Conservation (phyloP, 2,113 vertebrate genomes). For the Lasiurus cinereus region DNA sequence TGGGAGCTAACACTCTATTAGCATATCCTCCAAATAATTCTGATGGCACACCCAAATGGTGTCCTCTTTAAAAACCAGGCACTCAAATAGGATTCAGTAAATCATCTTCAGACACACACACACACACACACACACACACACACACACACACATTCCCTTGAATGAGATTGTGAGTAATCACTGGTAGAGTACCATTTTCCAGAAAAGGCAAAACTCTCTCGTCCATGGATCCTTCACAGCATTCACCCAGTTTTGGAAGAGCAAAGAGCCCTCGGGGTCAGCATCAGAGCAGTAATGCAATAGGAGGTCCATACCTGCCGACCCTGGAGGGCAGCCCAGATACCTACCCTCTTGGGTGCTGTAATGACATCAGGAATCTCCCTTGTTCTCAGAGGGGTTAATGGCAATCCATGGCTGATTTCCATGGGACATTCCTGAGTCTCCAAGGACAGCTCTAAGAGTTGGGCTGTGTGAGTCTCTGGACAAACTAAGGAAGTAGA, state of each 20-base stretch:
- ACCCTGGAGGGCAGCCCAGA: constrained; percentile 55
- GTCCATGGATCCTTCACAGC: constrained; percentile 74
- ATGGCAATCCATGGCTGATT: constrained; percentile 89
- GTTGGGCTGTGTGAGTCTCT: constrained; percentile 83
- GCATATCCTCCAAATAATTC: background rate
- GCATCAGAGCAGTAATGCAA: constrained; percentile 83
- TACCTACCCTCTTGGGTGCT: constrained; percentile 52
- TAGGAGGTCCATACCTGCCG: constrained; percentile 79
- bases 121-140: background rate
- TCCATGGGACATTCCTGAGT: constrained; percentile 86
- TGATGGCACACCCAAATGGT: background rate
- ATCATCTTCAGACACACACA: background rate
- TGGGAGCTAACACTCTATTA: background rate
- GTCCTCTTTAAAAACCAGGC: background rate
- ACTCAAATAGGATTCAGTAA: constrained; percentile 53
- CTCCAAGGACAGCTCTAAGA: constrained; percentile 86
- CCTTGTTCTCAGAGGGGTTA: constrained; percentile 81
- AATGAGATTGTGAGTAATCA: constrained; percentile 78
- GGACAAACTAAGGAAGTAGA: constrained; percentile 88
- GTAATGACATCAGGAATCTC: constrained; percentile 73
- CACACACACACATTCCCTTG: background rate
- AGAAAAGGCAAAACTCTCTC: constrained; percentile 84
- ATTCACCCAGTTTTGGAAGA: constrained; percentile 86
- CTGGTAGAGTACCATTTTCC: constrained; percentile 77
- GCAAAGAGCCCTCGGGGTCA: constrained; percentile 84